A percentile compares a stretch with the other conserved stretches of the same genome.
Evolutionary conservation across 1,140 invertebrate species (phyloP).

Genomic region (Drosophila watanabei): DNA sequence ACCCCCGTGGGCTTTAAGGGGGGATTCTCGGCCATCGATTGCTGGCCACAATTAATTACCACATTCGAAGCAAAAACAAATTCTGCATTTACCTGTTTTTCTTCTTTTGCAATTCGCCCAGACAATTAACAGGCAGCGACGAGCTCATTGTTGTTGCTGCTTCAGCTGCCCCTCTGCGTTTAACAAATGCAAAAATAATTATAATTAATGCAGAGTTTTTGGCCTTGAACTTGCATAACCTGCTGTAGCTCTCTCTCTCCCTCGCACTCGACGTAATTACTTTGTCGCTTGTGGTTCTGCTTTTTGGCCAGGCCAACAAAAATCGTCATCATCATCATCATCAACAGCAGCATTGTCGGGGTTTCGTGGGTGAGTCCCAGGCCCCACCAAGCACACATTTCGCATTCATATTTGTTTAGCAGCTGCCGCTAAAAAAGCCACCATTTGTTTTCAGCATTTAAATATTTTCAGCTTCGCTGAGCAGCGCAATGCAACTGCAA

Average conservation of each 20-base stretch:
- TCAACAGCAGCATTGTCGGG: conserved; percentile 18
- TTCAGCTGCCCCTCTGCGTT: conserved; percentile 51
- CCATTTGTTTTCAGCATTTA: conserved; percentile 43
- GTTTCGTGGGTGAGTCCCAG: conserved; percentile 57
- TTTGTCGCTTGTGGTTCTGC: conserved; percentile 52
- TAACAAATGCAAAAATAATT: conserved; percentile 83
- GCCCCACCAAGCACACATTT: conserved; percentile 39
- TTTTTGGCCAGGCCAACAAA: conserved; percentile 59
- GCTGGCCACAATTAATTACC: conserved; percentile 68
- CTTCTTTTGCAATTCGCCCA: conserved; percentile 75
- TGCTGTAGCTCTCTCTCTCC: conserved; percentile 31
- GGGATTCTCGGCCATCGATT: conserved; percentile 33
- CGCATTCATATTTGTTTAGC: conserved; percentile 59
- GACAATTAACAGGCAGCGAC: conserved; percentile 60
- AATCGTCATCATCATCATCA: conserved; percentile 55
- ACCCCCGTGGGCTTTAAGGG: conserved; percentile 26
- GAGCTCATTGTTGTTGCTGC: conserved; percentile 29
- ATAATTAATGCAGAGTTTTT: conserved; percentile 82
- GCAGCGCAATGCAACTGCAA: conserved; percentile 61
- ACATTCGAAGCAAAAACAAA: conserved; percentile 53
- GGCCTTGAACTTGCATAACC: conserved; percentile 81
- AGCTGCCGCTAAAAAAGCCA: conserved; percentile 14
- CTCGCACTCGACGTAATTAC: conserved; percentile 65
- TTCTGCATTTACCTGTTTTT: conserved; percentile 82
- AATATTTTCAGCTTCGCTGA: conserved; percentile 67